Conservation (phyloP, 1,140 invertebrate species). For the Drosophila bocqueti region DNA sequence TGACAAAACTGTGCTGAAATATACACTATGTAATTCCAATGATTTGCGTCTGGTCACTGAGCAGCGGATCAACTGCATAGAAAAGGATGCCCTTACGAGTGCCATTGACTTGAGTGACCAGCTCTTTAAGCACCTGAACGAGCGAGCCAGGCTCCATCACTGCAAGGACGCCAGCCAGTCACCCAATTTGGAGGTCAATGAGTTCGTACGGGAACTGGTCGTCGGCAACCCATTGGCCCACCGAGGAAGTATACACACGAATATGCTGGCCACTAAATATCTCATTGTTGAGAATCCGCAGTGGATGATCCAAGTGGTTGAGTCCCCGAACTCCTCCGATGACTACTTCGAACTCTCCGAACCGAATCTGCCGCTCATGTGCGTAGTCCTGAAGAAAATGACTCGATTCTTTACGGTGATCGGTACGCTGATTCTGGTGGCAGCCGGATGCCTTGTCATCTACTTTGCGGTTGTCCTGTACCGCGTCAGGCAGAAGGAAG, state of each 20-base stretch:
- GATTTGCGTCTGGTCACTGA: conserved; percentile 26
- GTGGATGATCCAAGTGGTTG: conserved; percentile 87
- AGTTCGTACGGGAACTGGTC: conserved; percentile 68
- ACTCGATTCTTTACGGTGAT: conserved; percentile 87
- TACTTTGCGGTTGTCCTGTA: conserved; percentile 82
- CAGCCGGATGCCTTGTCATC: conserved; percentile 28
- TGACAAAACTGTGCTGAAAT: conserved; percentile 50
- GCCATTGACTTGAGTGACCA: conserved; percentile 51
- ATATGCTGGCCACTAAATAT: conserved; percentile 89
- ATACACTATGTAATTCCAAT: conserved; percentile 59
- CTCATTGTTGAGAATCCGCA: conserved; percentile 89
- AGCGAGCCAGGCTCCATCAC: conserved; percentile 84
- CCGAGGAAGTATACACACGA: conserved; percentile 86
- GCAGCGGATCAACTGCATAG: conserved; percentile 41
- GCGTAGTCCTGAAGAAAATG: conserved; percentile 88
- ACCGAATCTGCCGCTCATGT: conserved; percentile 89
- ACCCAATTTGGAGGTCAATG: conserved; percentile 86
- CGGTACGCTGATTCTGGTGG: conserved; percentile 85
- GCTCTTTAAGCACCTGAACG: conserved; percentile 60
- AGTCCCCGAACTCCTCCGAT: conserved; percentile 11
- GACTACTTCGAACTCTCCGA: conserved; percentile 86
- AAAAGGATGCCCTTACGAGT: conserved; percentile 46
- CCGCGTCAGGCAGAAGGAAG: conserved; percentile 85
- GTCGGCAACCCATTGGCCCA: conserved; percentile 31
- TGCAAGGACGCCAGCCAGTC: conserved; percentile 86